Percentiles rank a stretch among this genome's conserved stretches.
Conservation (phyloP, 2,888 invertebrate species). For the Drosophila conformis region DNA sequence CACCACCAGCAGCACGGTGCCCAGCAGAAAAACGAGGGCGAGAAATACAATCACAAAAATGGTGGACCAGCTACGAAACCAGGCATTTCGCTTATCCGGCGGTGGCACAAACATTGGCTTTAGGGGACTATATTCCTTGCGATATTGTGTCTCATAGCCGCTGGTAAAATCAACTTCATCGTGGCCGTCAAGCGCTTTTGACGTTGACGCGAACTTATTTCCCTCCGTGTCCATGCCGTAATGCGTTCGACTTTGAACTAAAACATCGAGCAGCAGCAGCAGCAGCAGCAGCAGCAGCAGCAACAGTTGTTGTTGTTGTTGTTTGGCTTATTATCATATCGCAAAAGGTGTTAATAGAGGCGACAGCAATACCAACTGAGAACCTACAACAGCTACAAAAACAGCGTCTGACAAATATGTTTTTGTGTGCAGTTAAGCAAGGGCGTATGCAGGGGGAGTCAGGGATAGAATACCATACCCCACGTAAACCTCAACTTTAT, state of each 20-base stretch:
- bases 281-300: conserved; percentile 18
- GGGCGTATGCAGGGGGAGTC: background rate
- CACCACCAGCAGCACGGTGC: conserved; percentile 67
- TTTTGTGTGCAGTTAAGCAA: conserved; percentile 1
- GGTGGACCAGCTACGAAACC: conserved; percentile 74
- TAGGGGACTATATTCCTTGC: conserved; percentile 75
- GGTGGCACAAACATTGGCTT: conserved; percentile 61
- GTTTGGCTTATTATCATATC: conserved; percentile 70
- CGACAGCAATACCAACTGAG: conserved; percentile 39
- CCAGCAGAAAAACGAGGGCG: conserved; percentile 61
- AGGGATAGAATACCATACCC: background rate
- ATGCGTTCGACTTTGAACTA: conserved; percentile 57
- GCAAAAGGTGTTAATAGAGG: conserved; percentile 70
- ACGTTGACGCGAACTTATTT: conserved; percentile 34
- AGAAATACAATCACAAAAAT: conserved; percentile 69
- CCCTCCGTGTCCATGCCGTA: conserved; percentile 72
- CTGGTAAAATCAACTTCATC: conserved; percentile 80
- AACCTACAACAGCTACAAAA: conserved; percentile 26
- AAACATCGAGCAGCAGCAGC: conserved; percentile 30
- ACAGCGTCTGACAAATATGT: conserved; percentile 44
- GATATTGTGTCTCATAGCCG: conserved; percentile 79
- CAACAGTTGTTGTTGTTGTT: conserved; percentile 19
- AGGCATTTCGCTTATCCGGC: conserved; percentile 62
- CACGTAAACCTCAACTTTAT: background rate
- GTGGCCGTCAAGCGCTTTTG: conserved; percentile 24